Percentiles rank a stretch among this genome's conserved stretches.
These are phyloP conservation scores for Helicolenus hilgendorfi DNA, from an alignment of 2,797 vertebrate genomes.

Conservation along the genomic window DNA sequence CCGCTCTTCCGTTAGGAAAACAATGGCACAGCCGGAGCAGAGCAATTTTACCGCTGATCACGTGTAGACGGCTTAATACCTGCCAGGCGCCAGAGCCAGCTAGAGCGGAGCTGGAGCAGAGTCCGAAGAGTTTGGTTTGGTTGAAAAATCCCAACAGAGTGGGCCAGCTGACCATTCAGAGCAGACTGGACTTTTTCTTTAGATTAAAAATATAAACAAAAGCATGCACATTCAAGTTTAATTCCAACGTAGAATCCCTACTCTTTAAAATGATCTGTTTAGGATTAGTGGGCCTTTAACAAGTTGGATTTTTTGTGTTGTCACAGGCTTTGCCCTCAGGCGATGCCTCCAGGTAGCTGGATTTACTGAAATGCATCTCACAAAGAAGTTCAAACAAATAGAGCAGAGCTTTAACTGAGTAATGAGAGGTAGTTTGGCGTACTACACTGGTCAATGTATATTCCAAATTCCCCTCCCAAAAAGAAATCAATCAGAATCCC, in stretches of 20 bases:
- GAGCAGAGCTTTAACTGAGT: neutral
- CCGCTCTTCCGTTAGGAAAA: no score
- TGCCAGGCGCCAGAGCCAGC: fast-evolving
- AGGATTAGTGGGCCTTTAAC: conserved; percentile 39
- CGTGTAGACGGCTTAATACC: no score
- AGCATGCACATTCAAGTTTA: neutral
- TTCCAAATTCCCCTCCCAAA: neutral
- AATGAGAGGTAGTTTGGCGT: neutral
- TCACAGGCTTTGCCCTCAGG: conserved; percentile 47
- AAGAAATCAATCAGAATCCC: neutral
- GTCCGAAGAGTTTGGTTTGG: no score
- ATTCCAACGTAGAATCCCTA: neutral
- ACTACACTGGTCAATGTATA: neutral
- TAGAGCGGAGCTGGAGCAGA: no score
- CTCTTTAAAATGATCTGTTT: conserved; percentile 26
- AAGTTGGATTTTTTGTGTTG: conserved; percentile 42
- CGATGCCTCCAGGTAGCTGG: conserved; percentile 47
- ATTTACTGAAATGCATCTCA: conserved; percentile 39
- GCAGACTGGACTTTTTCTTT: no score
- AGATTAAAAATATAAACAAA: neutral
- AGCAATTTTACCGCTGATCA: no score
- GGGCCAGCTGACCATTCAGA: no score
- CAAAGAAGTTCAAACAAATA: conserved; percentile 19
- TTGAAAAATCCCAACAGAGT: no score
- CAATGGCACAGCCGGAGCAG: fast-evolving